These are phyloP conservation scores for Dysdera silvatica DNA, from an alignment of 1,140 invertebrate species.

Conservation along the genomic window DNA sequence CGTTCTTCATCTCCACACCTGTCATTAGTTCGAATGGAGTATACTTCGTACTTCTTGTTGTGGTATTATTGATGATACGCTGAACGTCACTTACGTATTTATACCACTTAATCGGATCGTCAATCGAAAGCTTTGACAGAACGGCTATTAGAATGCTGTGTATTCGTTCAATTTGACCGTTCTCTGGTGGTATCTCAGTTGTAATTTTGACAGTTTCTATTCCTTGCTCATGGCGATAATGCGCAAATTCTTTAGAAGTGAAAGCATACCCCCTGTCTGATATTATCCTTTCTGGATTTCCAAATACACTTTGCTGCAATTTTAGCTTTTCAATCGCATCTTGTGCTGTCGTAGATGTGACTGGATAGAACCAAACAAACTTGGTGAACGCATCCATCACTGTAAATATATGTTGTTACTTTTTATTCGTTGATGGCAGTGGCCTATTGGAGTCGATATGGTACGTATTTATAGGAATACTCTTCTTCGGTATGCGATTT, in stretches of 20 bases:
- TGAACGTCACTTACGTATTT: not conserved
- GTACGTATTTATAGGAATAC: not conserved
- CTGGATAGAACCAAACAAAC: slow-evolving; percentile 5
- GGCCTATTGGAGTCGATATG: not conserved
- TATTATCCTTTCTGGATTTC: not conserved
- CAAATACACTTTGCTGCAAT: not conserved
- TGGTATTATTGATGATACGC: not conserved
- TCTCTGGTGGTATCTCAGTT: not conserved
- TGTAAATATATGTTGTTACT: not conserved
- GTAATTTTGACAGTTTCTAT: not conserved
- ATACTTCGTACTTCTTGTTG: not conserved
- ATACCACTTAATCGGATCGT: not conserved
- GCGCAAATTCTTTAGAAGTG: not conserved
- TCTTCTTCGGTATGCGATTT: not conserved
- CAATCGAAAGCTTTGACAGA: not conserved
- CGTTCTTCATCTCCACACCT: not conserved
- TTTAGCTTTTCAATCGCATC: not conserved
- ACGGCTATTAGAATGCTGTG: not conserved
- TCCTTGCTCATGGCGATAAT: not conserved
- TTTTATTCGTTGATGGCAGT: slow-evolving; percentile 1
- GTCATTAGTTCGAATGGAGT: not conserved
- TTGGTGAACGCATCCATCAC: slow-evolving; percentile 1
- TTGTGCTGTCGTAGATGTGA: not conserved
- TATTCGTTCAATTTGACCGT: too few relatives aligned
- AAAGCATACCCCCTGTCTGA: not conserved